phyloP scores from a whole-genome alignment of 2,888 invertebrate genomes.

The Phalera bucephala region DNA sequence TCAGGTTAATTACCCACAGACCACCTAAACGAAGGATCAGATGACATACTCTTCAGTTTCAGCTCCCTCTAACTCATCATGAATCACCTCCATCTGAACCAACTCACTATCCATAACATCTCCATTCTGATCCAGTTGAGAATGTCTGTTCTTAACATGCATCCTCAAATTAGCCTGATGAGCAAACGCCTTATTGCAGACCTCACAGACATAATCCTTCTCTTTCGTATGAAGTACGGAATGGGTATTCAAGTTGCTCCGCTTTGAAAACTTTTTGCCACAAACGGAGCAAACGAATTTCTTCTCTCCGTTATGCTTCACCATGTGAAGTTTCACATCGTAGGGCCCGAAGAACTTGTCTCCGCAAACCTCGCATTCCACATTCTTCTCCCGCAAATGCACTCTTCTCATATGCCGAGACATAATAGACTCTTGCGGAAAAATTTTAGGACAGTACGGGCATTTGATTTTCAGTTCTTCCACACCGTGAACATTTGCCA shows the following conservation, averaged over 20 bases:
- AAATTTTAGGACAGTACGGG: constrained; percentile 73
- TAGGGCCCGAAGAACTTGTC: constrained; percentile 72
- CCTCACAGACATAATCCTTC: constrained; percentile 72
- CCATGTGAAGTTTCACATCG: constrained; percentile 75
- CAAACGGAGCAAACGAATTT: constrained; percentile 83
- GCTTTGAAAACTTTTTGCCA: constrained; percentile 83
- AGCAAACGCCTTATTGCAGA: constrained; percentile 81
- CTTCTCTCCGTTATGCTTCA: constrained; percentile 80
- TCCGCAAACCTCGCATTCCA: constrained; percentile 70
- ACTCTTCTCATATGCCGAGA: constrained; percentile 84
- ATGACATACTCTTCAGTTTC: no score
- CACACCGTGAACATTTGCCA: constrained; percentile 69
- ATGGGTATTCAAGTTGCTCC: constrained; percentile 84
- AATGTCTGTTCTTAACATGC: constrained; percentile 56
- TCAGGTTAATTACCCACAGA: no score
- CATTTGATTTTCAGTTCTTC: constrained; percentile 75
- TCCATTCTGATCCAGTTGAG: constrained; percentile 23
- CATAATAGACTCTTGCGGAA: constrained; percentile 81
- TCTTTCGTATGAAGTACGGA: constrained; percentile 81
- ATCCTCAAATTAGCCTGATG: constrained; percentile 61
- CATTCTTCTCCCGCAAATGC: constrained; percentile 76
- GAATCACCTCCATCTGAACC: constrained; percentile 56
- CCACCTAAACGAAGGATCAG: no score
- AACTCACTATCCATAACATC: constrained; percentile 44
- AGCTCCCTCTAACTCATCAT: constrained; percentile 45